Percentiles rank a stretch among this genome's conserved stretches.
Evolutionary conservation across 1,140 invertebrate species (phyloP).

Genomic region (Batillaria attramentaria): DNA sequence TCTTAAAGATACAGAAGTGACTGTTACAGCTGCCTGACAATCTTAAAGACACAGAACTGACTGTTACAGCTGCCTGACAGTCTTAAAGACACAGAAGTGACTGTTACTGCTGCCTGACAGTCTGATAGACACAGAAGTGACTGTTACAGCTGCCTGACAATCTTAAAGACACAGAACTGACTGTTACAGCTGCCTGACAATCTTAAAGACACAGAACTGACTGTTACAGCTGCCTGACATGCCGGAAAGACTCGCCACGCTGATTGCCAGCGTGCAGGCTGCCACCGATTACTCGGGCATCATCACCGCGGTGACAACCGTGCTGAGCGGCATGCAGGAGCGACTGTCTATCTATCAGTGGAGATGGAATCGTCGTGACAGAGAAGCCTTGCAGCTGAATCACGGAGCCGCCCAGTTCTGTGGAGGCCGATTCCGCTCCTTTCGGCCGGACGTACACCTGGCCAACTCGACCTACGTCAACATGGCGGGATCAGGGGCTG

Average conservation of each 20-base stretch:
- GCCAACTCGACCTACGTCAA: background rate
- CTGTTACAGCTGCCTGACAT: background rate
- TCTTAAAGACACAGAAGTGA: background rate
- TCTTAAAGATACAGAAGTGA: too few species aligned
- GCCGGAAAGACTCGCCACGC: conserved; percentile 20
- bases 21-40: too few species aligned
- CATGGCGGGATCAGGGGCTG: background rate
- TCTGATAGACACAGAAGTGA: background rate
- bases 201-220: background rate
- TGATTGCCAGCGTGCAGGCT: conserved; percentile 9
- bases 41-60: background rate
- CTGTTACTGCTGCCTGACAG: background rate
- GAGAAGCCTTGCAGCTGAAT: background rate
- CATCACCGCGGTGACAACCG: background rate
- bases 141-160: background rate
- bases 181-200: background rate
- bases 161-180: background rate
- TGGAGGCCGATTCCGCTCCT: background rate
- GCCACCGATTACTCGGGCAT: conserved; percentile 13
- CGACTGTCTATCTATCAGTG: conserved; percentile 9
- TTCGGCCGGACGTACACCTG: background rate
- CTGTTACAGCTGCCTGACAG: background rate
- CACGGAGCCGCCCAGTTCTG: background rate
- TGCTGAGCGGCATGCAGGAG: background rate
- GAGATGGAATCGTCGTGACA: background rate